phyloP scores from a whole-genome alignment of 2,113 vertebrate species.

The Lontra canadensis region DNA sequence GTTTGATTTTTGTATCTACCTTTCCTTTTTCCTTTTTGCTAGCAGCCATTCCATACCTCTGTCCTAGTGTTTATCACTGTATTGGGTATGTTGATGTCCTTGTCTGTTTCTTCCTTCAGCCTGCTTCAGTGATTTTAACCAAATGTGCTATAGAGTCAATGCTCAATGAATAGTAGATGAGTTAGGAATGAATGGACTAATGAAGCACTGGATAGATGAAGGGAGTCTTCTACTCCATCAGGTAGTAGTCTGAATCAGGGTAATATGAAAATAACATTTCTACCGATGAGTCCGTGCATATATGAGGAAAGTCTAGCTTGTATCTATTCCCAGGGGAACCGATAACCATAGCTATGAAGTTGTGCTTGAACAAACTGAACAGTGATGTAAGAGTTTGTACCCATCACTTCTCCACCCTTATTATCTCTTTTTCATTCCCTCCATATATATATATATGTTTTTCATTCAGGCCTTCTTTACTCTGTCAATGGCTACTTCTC shows the following conservation, averaged over 20 bases:
- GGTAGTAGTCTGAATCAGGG: background rate
- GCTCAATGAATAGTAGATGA: constrained; percentile 18
- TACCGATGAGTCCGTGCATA: background rate
- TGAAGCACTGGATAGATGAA: background rate
- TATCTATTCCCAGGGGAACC: background rate
- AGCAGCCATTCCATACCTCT: background rate
- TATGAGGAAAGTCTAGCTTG: background rate
- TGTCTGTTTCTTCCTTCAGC: background rate
- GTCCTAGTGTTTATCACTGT: background rate
- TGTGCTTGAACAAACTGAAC: background rate
- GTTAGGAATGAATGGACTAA: constrained; percentile 2
- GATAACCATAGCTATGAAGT: background rate
- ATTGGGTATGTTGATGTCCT: background rate
- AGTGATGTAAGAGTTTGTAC: background rate
- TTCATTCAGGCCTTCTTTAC: background rate
- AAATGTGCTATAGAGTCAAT: constrained; percentile 15
- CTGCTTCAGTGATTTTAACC: background rate
- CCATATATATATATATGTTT: background rate
- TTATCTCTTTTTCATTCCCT: background rate
- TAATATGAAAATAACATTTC: constrained; percentile 10
- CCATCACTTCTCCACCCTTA: background rate
- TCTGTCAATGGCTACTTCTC: background rate
- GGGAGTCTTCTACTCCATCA: background rate
- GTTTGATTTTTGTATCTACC: background rate
- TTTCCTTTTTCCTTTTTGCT: background rate